Base-by-base conservation (phyloP, 2,888 invertebrate genomes). In the Ametastegia equiseti region DNA sequence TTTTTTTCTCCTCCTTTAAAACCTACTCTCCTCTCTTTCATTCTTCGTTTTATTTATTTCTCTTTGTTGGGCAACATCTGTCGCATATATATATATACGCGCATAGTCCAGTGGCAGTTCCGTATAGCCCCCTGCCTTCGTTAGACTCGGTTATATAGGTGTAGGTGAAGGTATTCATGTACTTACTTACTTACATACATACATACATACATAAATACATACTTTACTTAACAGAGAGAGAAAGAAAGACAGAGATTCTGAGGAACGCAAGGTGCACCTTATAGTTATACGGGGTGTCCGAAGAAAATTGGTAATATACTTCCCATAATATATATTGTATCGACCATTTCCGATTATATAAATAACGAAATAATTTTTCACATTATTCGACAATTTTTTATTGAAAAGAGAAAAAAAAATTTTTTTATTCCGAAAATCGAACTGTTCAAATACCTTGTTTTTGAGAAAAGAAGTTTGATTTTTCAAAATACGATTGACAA, bases 51-150 rank as follows among this genome's bases (percentile, higher is more conserved):
- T 85, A 86, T 86, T 86, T n/a, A n/a, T n/a, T n/a, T n/a, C n/a
- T 84, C 85, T 86, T 80, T 83, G 81, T 80, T 80, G 71, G 57
- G 54, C 86, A 88, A 88, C 87, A 87, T 88, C 87, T 88, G 88
- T 88, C 87, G 86, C 27, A 60, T 60, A 27, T 30, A 60, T 5
- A 27, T 19, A 60, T 23, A 11, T 45, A 63, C 33, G 33, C 63
- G 63, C 39, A n/a, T n/a, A 39, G 65, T 67, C n/a, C 65, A 15
- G 13, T 67, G 65, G 39, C 42, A 54, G 23, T 54, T 19, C 19
- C 42, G 39, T 69, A 36, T 42, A 42, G 63, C 33, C 30, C 63
- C 30, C n/a, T n/a, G n/a, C n/a, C n/a, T n/a, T n/a, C n/a, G n/a
- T n/a, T n/a, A 54, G 54, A n/a, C 54, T 54, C 5, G 54, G 54